Conservation (phyloP, 2,113 vertebrate genomes). For the Gambusia affinis region DNA sequence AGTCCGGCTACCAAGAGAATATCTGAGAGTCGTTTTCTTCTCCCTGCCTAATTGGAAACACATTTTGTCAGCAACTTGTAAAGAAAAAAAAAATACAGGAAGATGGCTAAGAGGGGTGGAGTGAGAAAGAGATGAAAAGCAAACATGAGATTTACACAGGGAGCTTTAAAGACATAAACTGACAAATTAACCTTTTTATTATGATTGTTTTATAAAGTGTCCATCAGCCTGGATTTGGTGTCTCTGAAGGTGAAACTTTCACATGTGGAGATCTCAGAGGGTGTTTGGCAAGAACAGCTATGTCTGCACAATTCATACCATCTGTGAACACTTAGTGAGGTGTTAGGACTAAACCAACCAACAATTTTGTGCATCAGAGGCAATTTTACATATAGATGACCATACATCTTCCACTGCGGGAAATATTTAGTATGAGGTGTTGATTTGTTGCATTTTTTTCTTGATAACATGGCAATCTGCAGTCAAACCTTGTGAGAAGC, state of each 20-base stretch:
- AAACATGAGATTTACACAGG: neutral
- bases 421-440: too few relatives aligned
- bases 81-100: conserved; percentile 25
- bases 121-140: conserved; percentile 14
- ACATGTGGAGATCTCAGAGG: conserved; percentile 30
- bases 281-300: conserved; percentile 15
- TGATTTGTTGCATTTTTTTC: too few relatives aligned
- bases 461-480: too few relatives aligned
- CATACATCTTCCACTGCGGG: too few relatives aligned
- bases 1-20: conserved; percentile 9
- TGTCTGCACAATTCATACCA: conserved; percentile 48
- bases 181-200: conserved; percentile 35
- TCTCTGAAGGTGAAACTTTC: conserved; percentile 15
- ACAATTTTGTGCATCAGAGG: conserved; percentile 26
- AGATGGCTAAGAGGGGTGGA: conserved; percentile 15
- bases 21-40: conserved; percentile 42
- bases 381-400: neutral
- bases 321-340: conserved; percentile 70
- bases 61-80: conserved; percentile 66
- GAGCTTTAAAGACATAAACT: conserved; percentile 50
- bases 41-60: conserved; percentile 78
- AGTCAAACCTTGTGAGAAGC: too few relatives aligned
- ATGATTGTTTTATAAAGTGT: conserved; percentile 18
- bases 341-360: conserved; percentile 55
- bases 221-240: conserved; percentile 1